Conservation (phyloP, 2,888 invertebrate species). For the Nemurella pictetii region DNA sequence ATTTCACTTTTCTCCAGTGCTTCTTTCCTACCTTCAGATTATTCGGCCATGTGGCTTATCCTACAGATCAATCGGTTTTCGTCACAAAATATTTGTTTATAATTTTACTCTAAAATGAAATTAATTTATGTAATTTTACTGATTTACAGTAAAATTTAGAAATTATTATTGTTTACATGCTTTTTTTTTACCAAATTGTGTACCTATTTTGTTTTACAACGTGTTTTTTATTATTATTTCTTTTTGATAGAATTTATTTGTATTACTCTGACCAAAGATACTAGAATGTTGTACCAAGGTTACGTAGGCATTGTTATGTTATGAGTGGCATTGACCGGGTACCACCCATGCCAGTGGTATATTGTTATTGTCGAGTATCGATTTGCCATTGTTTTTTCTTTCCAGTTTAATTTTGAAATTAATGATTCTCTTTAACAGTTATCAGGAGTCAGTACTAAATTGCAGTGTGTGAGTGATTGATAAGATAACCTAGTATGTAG, state of each 20-base stretch:
- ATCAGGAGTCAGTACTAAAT: neutral
- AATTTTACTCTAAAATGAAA: neutral
- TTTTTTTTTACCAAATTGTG: conserved; percentile 9
- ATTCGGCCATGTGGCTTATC: too few species aligned
- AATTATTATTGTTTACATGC: neutral
- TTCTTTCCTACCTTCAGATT: too few species aligned
- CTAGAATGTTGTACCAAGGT: neutral
- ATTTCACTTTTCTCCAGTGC: too few species aligned
- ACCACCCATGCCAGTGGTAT: neutral
- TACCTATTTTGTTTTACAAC: neutral
- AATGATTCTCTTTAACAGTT: neutral
- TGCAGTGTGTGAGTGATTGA: neutral
- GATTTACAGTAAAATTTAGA: neutral
- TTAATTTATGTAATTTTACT: too few species aligned
- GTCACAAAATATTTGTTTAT: neutral
- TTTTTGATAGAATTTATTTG: neutral
- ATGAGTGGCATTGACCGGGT: neutral
- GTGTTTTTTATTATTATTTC: conserved; percentile 20
- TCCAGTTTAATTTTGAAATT: neutral
- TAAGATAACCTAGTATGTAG: neutral
- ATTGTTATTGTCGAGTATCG: neutral
- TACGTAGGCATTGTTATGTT: neutral
- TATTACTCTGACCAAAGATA: conserved; percentile 17
- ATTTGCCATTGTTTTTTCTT: neutral
- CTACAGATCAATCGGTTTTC: neutral